A percentile compares a stretch with the other conserved stretches of the same genome.
These are phyloP conservation scores for Acarapis woodi DNA, from an alignment of 1,140 invertebrate species.

Conservation along the genomic window DNA sequence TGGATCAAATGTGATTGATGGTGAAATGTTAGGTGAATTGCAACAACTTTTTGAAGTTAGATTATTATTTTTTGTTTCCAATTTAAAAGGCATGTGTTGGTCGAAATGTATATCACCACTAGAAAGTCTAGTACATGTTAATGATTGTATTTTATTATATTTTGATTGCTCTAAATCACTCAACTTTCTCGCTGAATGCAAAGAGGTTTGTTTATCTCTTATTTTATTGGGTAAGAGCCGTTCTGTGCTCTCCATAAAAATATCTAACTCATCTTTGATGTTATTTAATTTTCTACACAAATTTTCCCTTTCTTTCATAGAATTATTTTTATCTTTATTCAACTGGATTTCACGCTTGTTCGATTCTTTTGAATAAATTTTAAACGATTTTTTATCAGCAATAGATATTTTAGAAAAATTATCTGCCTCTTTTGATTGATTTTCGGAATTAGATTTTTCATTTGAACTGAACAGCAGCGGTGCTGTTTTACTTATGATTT, in stretches of 20 bases:
- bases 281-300: conserved; percentile 54
- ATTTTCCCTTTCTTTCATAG: conserved; percentile 52
- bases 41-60: no score
- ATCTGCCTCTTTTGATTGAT: not conserved
- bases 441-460: not conserved
- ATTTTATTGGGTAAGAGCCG: no score
- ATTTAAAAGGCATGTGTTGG: not conserved
- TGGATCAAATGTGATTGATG: no score
- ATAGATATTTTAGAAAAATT: conserved; percentile 35
- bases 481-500: no score
- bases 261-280: no score
- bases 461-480: no score
- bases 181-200: not conserved
- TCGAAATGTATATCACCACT: not conserved
- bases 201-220: not conserved
- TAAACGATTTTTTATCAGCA: conserved; percentile 78
- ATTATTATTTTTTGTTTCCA: not conserved
- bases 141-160: no score
- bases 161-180: not conserved
- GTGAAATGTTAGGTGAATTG: no score
- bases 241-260: no score
- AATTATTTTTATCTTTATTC: conserved; percentile 40
- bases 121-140: no score
- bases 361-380: conserved; percentile 51
- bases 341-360: conserved; percentile 26